Evolutionary conservation across 2,797 vertebrate species (phyloP).

Genomic region (Cynopterus sphinx): DNA sequence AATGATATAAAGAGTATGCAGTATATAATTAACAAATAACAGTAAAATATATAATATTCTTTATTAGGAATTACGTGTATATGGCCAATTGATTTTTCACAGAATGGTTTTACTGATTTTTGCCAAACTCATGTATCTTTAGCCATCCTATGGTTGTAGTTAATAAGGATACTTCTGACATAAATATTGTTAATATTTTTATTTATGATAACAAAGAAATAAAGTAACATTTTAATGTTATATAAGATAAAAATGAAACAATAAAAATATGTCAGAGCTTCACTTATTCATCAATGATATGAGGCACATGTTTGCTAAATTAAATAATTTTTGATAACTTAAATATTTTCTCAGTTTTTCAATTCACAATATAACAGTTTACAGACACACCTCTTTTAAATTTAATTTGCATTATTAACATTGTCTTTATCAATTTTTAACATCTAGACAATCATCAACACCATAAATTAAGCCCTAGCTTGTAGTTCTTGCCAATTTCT

Average conservation of each 20-base stretch:
- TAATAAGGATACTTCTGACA: not conserved
- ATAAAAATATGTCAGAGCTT: not conserved
- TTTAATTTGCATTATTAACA: not conserved
- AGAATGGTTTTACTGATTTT: conserved; percentile 29
- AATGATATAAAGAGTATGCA: not conserved
- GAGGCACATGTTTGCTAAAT: not conserved
- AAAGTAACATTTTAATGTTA: not conserved
- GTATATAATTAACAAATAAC: not conserved
- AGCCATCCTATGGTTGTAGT: not conserved
- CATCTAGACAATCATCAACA: not conserved
- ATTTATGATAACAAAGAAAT: not conserved
- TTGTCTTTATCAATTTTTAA: not conserved
- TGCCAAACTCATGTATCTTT: not conserved
- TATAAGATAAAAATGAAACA: not conserved
- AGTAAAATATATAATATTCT: not conserved
- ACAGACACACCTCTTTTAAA: not conserved
- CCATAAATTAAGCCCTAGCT: not conserved
- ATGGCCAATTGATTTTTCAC: not conserved
- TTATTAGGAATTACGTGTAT: not conserved
- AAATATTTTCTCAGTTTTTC: not conserved
- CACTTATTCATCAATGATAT: not conserved
- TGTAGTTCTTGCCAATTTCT: not conserved
- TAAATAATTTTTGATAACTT: not conserved
- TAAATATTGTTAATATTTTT: not conserved
- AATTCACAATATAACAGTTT: not conserved